These are phyloP conservation scores for Drosophila setifemur DNA, from an alignment of 1,140 invertebrate species.

Conservation along the genomic window DNA sequence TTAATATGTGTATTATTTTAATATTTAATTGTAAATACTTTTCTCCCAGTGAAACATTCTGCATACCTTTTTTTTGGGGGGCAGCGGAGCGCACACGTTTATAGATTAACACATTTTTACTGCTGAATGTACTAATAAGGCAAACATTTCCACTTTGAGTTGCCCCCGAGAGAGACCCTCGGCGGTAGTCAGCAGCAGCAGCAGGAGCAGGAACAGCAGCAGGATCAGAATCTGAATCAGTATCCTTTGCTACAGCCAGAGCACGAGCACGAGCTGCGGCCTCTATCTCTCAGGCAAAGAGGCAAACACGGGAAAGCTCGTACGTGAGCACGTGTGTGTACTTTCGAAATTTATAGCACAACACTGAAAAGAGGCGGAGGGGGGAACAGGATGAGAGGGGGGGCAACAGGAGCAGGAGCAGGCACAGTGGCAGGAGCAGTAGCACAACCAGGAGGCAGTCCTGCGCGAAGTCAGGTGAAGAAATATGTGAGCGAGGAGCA, in stretches of 20 bases:
- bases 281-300: slow-evolving; percentile 50
- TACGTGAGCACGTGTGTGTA: slow-evolving; percentile 51
- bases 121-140: slow-evolving; percentile 80
- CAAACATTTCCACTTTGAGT: slow-evolving; percentile 80
- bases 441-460: background rate
- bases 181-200: slow-evolving; percentile 9
- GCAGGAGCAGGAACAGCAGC: background rate
- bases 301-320: slow-evolving; percentile 20
- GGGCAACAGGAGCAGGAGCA: background rate
- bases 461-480: slow-evolving; percentile 48
- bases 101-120: slow-evolving; percentile 81
- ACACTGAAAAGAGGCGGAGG: slow-evolving; percentile 8
- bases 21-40: background rate
- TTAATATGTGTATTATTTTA: too few species aligned
- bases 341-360: slow-evolving; percentile 73
- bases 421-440: background rate
- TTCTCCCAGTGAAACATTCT: slow-evolving; percentile 6
- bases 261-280: too few species aligned
- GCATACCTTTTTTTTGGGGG: slow-evolving; percentile 27
- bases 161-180: slow-evolving; percentile 59
- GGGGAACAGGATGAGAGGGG: background rate
- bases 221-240: background rate
- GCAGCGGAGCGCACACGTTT: slow-evolving; percentile 61
- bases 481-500: slow-evolving; percentile 65
- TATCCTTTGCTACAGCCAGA: slow-evolving; percentile 26